Evolutionary conservation across 2,888 invertebrate genomes (phyloP), one percentile per base, ranked within the genome.

Genomic region (Taenaris catops): DNA sequence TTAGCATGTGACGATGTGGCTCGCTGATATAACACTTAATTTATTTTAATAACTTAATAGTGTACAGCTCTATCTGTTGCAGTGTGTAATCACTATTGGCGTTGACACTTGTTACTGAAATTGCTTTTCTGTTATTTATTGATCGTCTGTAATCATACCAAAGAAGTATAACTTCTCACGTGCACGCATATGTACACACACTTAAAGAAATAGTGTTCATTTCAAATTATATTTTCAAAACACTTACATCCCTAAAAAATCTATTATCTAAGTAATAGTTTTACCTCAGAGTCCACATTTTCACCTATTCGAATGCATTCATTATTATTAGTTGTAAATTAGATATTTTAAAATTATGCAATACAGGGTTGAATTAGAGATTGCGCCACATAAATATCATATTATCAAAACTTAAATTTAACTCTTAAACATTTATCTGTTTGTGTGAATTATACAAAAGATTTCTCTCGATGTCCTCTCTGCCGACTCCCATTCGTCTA

Each of bases 401-500:
- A 38, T 16, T 12, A 38, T 11, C 12, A 16, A 34, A 20, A 20
- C 8, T 8, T 24, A n/a, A n/a, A n/a, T n/a, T n/a, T n/a, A n/a
- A n/a, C n/a, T n/a, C 25, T 31, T 17, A 11, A 11, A 24, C 7
- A 11, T 24, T n/a, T 24, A 31, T 24, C 11, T 31, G 7, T 18
- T 14, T 14, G 4, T 7, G 19, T 19, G n/a, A 7, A 19, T 6
- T 6, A 19, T 19, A 11, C 7, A 12, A 32, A 23, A 28, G 9
- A 12, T 21, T 12, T 38, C 27, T 44, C 32, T 18, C 41, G 44
- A 34, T 44, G 41, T 38, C 34, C 27, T 34, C 44, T 44, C 44
- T 23, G 34, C 37, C 34, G 41, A 32, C 44, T 44, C 43, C 29
- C 9, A 37, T 34, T 29, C 28, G 51, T 66, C 62, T 80, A 80